Evolutionary conservation across 1,140 invertebrate species (phyloP), one percentile per base, ranked within the genome.

Genomic region (Leptinotarsa texana): DNA sequence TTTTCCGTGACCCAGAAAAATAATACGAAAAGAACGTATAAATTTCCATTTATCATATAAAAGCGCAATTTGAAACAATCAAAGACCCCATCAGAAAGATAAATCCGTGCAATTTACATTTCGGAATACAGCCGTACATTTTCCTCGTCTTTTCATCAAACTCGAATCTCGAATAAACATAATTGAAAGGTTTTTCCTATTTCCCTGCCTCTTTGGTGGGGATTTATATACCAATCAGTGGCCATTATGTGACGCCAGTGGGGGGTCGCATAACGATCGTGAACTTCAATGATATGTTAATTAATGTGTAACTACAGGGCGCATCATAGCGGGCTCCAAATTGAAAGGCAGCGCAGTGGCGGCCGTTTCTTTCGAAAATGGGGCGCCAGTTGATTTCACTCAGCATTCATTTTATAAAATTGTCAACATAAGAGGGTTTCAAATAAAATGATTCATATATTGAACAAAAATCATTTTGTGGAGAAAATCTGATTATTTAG

Each of bases 281-380:
- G 47, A 63, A 74, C 51, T 48, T 67, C 67, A 76, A 76, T 76
- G 75, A 76, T 76, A 76, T 76, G 75, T 74, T 76, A 76, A 74
- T 76, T 76, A 72, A 51, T 66, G 48, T 51, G 49, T 73, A 74
- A 76, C 66, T 72, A 76, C 47, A 66, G 72, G 48, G 69, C 49
- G 49, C 15, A 51, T 49, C 47, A 21, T 70, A 48, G 47, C 69
- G 13, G 27, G 51, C 51, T 57, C 4, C 51, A 57, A 57, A 57
- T 57, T 57, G 51, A 17, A 57, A 70, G 15, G 27, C 21, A 13
- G 24, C 11, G 21, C 69, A 70, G 69, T 70, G 47, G 51, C 69
- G 69, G 18, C 1, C 42, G 51, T n/a, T 5, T n/a, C 13, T 57
- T 57, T 1, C 3, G 51, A 57, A 18, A 3, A 57, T 15, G 17